phyloP scores from a whole-genome alignment of 1,140 invertebrate species.

The Diachasmimorpha longicaudata region DNA sequence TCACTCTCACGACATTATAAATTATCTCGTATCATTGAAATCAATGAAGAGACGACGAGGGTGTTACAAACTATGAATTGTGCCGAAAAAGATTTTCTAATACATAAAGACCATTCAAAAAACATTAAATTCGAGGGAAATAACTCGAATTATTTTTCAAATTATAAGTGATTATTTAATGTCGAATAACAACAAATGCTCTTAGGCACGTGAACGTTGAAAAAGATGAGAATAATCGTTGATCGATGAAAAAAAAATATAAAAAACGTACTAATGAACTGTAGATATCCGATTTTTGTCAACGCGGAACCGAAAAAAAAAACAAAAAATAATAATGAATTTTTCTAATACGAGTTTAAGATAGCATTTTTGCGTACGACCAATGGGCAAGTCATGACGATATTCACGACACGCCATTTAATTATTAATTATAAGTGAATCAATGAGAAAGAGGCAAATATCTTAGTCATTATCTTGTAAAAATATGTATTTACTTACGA shows the following conservation, averaged over 20 bases:
- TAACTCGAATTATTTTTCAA: background rate
- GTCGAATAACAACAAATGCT: background rate
- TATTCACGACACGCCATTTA: conserved; percentile 45
- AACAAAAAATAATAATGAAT: conserved; percentile 20
- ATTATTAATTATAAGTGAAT: conserved; percentile 29
- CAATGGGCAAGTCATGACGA: conserved; percentile 48
- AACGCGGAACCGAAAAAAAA: conserved; percentile 37
- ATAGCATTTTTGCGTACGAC: conserved; percentile 57
- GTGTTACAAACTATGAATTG: background rate
- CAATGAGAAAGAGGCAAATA: background rate
- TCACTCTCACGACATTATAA: too few species aligned
- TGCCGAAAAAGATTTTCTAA: background rate
- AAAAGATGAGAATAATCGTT: background rate
- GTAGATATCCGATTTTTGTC: conserved; percentile 57
- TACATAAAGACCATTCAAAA: background rate
- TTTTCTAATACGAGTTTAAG: conserved; percentile 59
- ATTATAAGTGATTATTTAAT: too few species aligned
- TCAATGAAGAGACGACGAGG: too few species aligned
- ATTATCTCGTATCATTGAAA: too few species aligned
- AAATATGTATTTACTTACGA: conserved; percentile 16
- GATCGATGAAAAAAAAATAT: background rate
- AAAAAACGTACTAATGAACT: conserved; percentile 32
- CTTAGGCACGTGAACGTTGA: background rate
- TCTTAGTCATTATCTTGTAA: background rate
- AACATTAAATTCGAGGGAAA: background rate